Base-by-base conservation (phyloP, 2,113 vertebrate species). In the Chlamydotis undulata region DNA sequence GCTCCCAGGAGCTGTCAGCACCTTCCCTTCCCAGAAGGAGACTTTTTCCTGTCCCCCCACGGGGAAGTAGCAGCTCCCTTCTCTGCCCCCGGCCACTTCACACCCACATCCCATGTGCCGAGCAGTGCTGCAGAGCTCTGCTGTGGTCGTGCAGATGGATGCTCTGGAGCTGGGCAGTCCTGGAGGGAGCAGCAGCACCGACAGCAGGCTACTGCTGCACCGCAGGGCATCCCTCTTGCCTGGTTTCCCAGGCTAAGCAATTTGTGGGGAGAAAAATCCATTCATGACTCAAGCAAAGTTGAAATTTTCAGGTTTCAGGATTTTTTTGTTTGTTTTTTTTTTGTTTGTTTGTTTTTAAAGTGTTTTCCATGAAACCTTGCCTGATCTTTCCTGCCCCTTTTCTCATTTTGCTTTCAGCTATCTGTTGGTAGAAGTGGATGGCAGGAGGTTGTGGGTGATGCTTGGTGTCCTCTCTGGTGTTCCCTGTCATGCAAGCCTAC, bases 81-180 rank as follows among this genome's bases (percentile, higher is more conserved):
- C 85, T 75, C n/a, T 19, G 75, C 67, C 67, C 57, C n/a, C 19
- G 21, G 49, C 23, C 7, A 2, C 74, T 71, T 82, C 88, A 55
- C 33, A 39, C 21, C 35, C 15, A 3, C 0, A 0, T 67, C 43
- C 74, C 79, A 70, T 2, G 0, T 0, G 1, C 22, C 1, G 3
- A 91, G 49, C 68, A 53, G 53, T 1, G 1, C 68, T 73, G 76
- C 63, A 81, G 81, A 77, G 64, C 49, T 73, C 63, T 76, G 76
- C 14, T 52, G 41, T 1, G 3, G 67, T 71, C 37, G 5, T 6
- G 1, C 3, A 8, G 64, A 23, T 2, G n/a, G 64, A 61, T 25
- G 12, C 18, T 13, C 9, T 63, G 79, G 56, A 59, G 65, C 50
- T 69, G 39, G 53, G 55, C 39, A 52, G 43, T 35, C 19, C 63